Evolutionary conservation across 2,113 vertebrate species (phyloP).

Genomic region (Sphaerodactylus townsendi): DNA sequence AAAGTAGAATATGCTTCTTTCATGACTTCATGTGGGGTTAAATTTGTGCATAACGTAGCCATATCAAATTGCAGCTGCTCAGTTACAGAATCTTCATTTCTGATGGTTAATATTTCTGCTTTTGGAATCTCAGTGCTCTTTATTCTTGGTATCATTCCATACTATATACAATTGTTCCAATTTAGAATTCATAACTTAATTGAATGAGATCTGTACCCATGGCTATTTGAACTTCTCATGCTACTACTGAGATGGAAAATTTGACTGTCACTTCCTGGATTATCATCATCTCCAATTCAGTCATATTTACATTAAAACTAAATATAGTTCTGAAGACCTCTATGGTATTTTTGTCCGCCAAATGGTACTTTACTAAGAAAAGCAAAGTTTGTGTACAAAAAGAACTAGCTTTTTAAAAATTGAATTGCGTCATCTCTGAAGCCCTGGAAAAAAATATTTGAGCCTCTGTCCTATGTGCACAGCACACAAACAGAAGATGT

Average conservation of each 20-base stretch:
- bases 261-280: constrained; percentile 7
- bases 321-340: constrained; percentile 7
- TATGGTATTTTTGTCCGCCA: constrained; percentile 4
- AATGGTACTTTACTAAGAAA: constrained; percentile 33
- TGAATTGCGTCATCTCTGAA: neutral
- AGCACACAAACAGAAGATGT: neutral
- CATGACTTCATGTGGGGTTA: constrained; percentile 31
- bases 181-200: constrained; percentile 20
- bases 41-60: constrained; percentile 20
- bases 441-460: neutral
- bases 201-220: neutral
- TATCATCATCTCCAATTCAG: constrained; percentile 12
- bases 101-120: constrained; percentile 20
- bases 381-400: neutral
- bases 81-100: neutral
- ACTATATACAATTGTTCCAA: constrained; percentile 17
- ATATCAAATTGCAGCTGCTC: neutral
- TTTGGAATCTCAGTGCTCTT: constrained; percentile 32
- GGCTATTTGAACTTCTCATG: constrained; percentile 21
- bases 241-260: constrained; percentile 32
- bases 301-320: constrained; percentile 19
- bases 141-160: constrained; percentile 33
- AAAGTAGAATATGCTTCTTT: neutral
- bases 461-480: neutral
- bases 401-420: neutral